Percentiles rank a stretch among this genome's conserved stretches.
Evolutionary conservation across 2,888 invertebrate species (phyloP).

Genomic region (Eristalis tenax): DNA sequence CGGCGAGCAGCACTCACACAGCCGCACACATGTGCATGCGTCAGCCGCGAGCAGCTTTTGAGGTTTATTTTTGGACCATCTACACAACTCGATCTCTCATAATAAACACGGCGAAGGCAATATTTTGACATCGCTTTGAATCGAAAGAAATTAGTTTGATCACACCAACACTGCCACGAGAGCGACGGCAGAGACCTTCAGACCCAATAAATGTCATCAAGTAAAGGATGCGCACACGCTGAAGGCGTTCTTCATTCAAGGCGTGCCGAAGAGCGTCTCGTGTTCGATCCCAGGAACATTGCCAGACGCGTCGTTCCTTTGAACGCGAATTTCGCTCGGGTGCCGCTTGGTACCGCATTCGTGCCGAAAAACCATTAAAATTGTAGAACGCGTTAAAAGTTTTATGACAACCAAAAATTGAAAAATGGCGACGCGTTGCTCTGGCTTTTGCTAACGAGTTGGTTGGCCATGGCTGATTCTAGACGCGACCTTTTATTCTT

Average conservation of each 20-base stretch:
- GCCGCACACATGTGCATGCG: slow-evolving; percentile 1
- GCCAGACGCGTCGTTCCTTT: slow-evolving; percentile 15
- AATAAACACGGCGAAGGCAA: slow-evolving; percentile 58
- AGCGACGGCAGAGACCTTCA: slow-evolving; percentile 45
- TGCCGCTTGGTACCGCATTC: slow-evolving; percentile 22
- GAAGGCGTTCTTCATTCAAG: slow-evolving; percentile 11
- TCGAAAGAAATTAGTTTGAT: slow-evolving; percentile 27
- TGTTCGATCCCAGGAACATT: slow-evolving; percentile 11
- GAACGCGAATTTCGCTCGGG: slow-evolving; percentile 6
- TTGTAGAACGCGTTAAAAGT: slow-evolving; percentile 18
- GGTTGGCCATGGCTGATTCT: slow-evolving; percentile 42
- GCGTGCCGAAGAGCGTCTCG: slow-evolving; percentile 8
- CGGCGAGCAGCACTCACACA: neutral
- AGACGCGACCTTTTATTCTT: slow-evolving; percentile 49
- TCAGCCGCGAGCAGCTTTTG: neutral
- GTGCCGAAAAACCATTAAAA: slow-evolving; percentile 25
- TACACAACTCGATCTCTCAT: slow-evolving; percentile 35
- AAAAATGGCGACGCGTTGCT: slow-evolving; percentile 20
- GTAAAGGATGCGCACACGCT: neutral
- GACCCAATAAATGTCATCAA: slow-evolving; percentile 13
- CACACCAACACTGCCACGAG: slow-evolving; percentile 13
- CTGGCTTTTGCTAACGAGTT: slow-evolving; percentile 33
- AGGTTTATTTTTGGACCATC: slow-evolving; percentile 40
- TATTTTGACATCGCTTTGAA: slow-evolving; percentile 61
- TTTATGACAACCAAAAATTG: neutral